These are phyloP conservation scores for Chelmon rostratus DNA, from an alignment of 2,797 vertebrate species.

Conservation along the genomic window DNA sequence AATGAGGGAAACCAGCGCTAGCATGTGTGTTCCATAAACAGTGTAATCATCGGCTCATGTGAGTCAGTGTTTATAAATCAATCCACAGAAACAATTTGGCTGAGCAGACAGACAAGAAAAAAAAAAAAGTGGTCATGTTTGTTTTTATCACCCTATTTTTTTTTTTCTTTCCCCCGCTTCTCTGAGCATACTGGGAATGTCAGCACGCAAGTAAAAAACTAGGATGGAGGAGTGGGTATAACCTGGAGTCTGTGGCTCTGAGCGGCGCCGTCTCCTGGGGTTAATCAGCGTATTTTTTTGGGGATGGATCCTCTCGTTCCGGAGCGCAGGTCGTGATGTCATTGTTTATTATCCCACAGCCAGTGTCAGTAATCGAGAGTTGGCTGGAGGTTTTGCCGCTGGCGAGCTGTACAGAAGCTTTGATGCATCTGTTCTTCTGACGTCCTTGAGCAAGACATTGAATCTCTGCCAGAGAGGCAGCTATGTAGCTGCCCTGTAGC, in stretches of 20 bases:
- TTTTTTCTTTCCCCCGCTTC: slow-evolving; percentile 16
- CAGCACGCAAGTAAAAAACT: slow-evolving; percentile 44
- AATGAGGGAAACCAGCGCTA: slow-evolving; percentile 77
- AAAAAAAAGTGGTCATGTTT: slow-evolving; percentile 65
- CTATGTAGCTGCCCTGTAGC: slow-evolving; percentile 30
- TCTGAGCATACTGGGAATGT: slow-evolving; percentile 55
- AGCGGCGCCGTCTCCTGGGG: slow-evolving; percentile 72
- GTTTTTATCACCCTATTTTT: slow-evolving; percentile 61
- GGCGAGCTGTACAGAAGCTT: slow-evolving; percentile 52
- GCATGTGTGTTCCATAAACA: slow-evolving; percentile 83
- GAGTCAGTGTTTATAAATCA: slow-evolving; percentile 81
- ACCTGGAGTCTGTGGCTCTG: slow-evolving; percentile 47
- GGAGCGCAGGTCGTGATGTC: slow-evolving; percentile 71
- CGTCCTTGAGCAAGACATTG: slow-evolving; percentile 48
- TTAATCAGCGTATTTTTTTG: slow-evolving; percentile 80
- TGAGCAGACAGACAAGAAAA: slow-evolving; percentile 52
- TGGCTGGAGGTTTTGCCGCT: slow-evolving; percentile 66
- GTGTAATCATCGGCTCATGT: slow-evolving; percentile 80
- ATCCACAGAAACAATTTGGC: slow-evolving; percentile 76
- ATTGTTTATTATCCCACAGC: slow-evolving; percentile 83
- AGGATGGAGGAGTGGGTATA: slow-evolving; percentile 58
- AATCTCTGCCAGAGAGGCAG: slow-evolving; percentile 35
- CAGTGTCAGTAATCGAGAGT: slow-evolving; percentile 70
- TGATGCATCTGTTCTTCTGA: slow-evolving; percentile 57
- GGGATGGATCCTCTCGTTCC: slow-evolving; percentile 75